Base-by-base conservation (phyloP, 2,797 vertebrate genomes). In the Discoglossus pictus region DNA sequence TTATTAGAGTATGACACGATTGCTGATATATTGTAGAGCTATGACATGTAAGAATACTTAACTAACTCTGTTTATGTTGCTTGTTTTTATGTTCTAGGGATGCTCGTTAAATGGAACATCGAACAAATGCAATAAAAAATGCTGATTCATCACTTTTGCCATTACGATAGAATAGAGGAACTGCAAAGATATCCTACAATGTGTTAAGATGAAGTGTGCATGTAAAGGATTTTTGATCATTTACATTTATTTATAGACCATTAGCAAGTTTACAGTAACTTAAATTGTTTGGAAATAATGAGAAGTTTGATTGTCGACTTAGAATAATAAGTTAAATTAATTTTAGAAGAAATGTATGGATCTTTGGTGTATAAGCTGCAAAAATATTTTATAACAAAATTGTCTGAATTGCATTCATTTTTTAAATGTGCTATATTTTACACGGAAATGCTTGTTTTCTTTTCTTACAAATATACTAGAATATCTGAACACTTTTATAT, bases 101-200 rank as follows among this genome's bases (percentile, higher is more conserved):
- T 25, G 15, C 9, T 9, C 43, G 12, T 18, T 25, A 51, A 51
- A 31, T 6, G n/a, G 2, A 31, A 10, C 23, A 35, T n/a, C 31
- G n/a, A 54, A 47, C 25, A 51, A 31, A 4, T 31, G 4, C 27
- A 4, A 4, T 31, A 31, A 4, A 31, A 8, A 31, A 31, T 31
- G 27, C n/a, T 31, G 8, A 31, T 31, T 25, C 13, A 38, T 52
- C 35, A 59, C 53, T 36, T 64, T 64, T 71, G 53, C 61, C 61
- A 52, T 65, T 58, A 59, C 46, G 27, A 6, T 43, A 71, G 43
- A 20, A 61, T 25, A 31, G 4, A 31, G 27, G 27, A 31, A 31
- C 27, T 31, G 27, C 27, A 31, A 16, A 56, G 59, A 35, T 55
- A 56, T 34, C 43, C 63, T 46, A 64, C 10, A 6, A 13, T 44